Percentiles rank a stretch among this genome's conserved stretches.
These are phyloP conservation scores for Coelogynopora nodosa DNA, from an alignment of 2,888 invertebrate species.

Conservation along the genomic window DNA sequence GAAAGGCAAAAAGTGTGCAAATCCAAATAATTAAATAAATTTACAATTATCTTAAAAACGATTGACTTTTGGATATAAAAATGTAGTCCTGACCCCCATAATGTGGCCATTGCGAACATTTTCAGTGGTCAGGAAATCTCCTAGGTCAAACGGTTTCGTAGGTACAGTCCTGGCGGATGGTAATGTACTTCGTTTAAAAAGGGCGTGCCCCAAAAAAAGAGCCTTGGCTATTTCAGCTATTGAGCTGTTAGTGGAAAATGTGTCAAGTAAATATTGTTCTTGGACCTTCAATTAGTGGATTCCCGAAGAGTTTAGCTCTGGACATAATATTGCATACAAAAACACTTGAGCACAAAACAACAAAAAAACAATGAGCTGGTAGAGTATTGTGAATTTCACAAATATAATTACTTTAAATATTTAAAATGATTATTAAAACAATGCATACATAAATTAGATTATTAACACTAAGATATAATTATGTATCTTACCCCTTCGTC, in stretches of 20 bases:
- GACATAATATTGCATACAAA: neutral
- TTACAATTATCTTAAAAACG: neutral
- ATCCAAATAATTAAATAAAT: no score
- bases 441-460: no score
- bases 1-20: no score
- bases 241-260: neutral
- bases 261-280: neutral
- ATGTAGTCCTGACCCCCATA: neutral
- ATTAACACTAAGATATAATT: no score
- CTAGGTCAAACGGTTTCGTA: neutral
- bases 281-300: neutral
- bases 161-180: neutral
- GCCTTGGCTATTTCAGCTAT: neutral
- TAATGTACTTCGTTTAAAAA: neutral
- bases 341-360: no score
- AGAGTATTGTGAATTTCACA: no score
- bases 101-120: neutral
- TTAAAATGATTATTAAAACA: no score
- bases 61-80: neutral
- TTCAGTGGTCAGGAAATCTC: neutral
- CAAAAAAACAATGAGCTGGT: no score
- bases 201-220: neutral
- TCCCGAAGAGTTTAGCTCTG: neutral
- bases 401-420: no score
- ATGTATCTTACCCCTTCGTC: neutral